A percentile compares a stretch with the other conserved stretches of the same genome.
These are phyloP conservation scores for Psilopsiagon aurifrons DNA, from an alignment of 2,113 vertebrate species.

Conservation along the genomic window DNA sequence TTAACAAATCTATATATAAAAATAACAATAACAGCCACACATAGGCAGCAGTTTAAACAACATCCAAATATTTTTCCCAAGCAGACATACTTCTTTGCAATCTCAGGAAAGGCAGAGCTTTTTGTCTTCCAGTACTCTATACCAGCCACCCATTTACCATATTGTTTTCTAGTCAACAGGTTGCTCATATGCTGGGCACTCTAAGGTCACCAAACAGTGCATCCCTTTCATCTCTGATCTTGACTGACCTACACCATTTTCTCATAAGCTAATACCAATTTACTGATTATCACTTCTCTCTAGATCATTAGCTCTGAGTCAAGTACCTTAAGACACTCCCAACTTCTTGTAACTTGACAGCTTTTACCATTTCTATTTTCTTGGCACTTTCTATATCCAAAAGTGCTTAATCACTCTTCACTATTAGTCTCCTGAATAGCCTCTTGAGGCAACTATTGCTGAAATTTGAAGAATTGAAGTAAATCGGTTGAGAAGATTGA, in stretches of 20 bases:
- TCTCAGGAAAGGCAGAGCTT: no score
- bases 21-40: background rate
- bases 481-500: background rate
- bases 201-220: accelerated
- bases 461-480: background rate
- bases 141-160: background rate
- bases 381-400: background rate
- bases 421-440: background rate
- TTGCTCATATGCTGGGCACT: background rate
- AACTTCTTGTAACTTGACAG: background rate
- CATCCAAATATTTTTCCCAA: background rate
- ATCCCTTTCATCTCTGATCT: background rate
- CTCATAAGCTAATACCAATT: background rate
- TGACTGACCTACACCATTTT: no score
- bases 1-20: background rate
- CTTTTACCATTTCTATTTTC: background rate
- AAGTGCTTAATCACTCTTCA: background rate
- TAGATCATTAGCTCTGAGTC: background rate
- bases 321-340: background rate
- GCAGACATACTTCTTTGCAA: background rate
- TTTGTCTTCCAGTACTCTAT: background rate
- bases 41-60: background rate
- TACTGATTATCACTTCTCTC: background rate
- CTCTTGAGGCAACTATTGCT: background rate
- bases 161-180: background rate